A percentile compares a stretch with the other conserved stretches of the same genome.
Conservation (phyloP, 2,113 vertebrate species). For the Galeopterus variegatus region DNA sequence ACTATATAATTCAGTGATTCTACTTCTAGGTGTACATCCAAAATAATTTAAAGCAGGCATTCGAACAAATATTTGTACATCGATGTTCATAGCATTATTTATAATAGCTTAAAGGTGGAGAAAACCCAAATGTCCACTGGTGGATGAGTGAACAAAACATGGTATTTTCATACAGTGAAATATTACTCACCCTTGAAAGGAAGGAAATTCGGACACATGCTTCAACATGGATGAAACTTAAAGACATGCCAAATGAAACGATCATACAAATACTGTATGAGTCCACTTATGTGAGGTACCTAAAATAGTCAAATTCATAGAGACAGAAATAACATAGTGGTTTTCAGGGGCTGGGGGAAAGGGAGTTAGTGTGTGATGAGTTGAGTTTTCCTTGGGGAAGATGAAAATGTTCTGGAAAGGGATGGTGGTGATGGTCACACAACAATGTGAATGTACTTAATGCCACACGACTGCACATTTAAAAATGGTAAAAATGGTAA, state of each 20-base stretch:
- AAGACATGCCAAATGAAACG: background rate
- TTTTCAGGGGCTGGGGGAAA: background rate
- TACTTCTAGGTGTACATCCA: background rate
- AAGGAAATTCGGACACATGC: background rate
- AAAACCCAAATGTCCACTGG: background rate
- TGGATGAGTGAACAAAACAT: background rate
- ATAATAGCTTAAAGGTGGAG: background rate
- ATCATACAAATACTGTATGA: background rate
- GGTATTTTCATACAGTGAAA: background rate
- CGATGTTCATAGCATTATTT: background rate
- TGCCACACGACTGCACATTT: background rate
- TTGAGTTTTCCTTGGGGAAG: background rate
- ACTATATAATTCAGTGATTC: background rate
- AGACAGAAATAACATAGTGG: background rate
- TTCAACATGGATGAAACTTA: background rate
- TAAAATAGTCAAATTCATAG: background rate
- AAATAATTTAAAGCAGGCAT: background rate
- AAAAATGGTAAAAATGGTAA: background rate
- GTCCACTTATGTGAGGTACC: background rate
- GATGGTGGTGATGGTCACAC: background rate
- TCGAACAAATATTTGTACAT: background rate
- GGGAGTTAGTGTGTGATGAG: background rate
- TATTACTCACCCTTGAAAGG: background rate
- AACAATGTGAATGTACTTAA: background rate
- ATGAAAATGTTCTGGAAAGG: background rate